Evolutionary conservation across 53 echinoderm and acorn worm species (phyloP), one percentile per base, ranked within the genome.

Genomic region (Holothuria leucospilota): DNA sequence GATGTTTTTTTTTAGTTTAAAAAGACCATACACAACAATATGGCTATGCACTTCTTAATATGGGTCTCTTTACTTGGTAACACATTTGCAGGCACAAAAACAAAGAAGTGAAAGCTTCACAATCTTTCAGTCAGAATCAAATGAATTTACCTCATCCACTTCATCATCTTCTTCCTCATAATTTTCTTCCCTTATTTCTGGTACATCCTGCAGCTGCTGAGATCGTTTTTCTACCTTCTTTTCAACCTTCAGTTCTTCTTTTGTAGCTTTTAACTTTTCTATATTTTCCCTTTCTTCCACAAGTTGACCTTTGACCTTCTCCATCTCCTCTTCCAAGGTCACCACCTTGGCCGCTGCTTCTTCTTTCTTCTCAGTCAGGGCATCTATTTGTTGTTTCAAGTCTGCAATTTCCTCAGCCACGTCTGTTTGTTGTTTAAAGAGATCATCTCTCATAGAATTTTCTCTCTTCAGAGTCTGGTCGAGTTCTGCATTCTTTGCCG

Each of bases 341-440:
- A 39, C 62, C 18, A 68, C 81, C 27, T 80, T 81, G 51, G 51
- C 14, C 66, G 68, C 51, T 2, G 30, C 46, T 51, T 52, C 81
- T 68, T 51, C 81, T 34, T 82, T 46, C 52, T 81, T 81, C 68
- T 81, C 65, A 6, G 49, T 20, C 29, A 67, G 61, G n/a, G 59
- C 9, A 20, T 74, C 63, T n/a, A 63, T 30, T 49, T 61, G 73
- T 56, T 60, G 51, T 42, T 83, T 83, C 26, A 65, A 39, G 28
- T 83, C 84, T 14, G 84, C 84, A 5, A 83, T 39, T 39, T 83
- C 84, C 68, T 83, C 84, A 7, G 84, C 84, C 66, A 66, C 46
- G 26, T 23, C 49, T 11, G 84, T 66, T 66, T 66, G 63, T 1
- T 83, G 24, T 46, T 83, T 64, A 12, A 40, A 83, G 13, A 83